Percentiles rank a stretch among this genome's conserved stretches.
phyloP scores from a whole-genome alignment of 1,140 invertebrate genomes.

The Panagrolaimus sp. region DNA sequence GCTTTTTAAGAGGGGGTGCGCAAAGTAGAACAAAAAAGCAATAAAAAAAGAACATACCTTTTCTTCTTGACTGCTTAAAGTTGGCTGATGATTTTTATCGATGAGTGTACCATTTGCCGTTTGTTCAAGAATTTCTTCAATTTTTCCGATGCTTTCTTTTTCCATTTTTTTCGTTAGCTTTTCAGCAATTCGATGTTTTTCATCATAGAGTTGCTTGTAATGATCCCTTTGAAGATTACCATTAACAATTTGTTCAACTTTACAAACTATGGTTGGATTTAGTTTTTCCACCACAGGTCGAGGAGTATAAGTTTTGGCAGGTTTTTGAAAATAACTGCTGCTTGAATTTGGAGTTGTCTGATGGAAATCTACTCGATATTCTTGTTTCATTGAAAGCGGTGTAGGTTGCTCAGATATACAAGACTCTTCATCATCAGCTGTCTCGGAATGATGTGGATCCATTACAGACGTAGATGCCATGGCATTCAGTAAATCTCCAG shows the following conservation, averaged over 20 bases:
- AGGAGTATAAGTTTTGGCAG: neutral
- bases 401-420: neutral
- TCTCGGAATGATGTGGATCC: neutral
- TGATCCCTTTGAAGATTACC: neutral
- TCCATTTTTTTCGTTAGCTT: neutral
- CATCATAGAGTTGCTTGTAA: neutral
- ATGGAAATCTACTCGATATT: neutral
- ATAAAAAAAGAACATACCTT: conserved; percentile 6
- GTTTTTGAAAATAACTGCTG: too few species aligned
- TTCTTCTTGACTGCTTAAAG: neutral
- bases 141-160: neutral
- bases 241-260: neutral
- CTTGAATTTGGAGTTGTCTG: neutral
- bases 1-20: neutral
- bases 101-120: neutral
- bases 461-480: neutral
- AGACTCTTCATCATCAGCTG: neutral
- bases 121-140: neutral
- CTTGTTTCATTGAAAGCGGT: neutral
- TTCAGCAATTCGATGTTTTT: neutral
- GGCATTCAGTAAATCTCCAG: neutral
- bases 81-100: neutral
- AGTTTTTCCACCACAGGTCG: neutral
- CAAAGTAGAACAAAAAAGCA: neutral
- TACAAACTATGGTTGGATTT: neutral